Percentiles rank a stretch among this genome's conserved stretches.
Conservation (phyloP, 2,888 invertebrate genomes). For the Leuctra nigra region DNA sequence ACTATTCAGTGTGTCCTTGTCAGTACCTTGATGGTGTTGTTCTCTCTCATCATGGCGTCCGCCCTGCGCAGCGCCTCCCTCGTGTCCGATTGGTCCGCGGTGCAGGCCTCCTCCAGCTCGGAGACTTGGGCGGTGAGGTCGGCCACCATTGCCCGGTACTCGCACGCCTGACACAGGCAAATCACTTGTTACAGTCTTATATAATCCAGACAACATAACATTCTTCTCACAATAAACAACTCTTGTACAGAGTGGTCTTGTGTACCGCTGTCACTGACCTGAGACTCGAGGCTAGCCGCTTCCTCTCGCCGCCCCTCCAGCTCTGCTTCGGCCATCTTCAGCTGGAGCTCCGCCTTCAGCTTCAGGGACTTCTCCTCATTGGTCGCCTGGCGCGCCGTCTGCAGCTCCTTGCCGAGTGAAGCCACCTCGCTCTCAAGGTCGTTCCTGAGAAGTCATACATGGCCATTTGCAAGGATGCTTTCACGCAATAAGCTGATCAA, state of each 20-base stretch:
- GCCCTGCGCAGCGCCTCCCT: constrained; percentile 36
- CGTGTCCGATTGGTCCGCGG: constrained; percentile 35
- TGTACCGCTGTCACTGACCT: constrained; percentile 39
- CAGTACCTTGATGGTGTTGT: constrained; percentile 44
- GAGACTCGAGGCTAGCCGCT: constrained; percentile 30
- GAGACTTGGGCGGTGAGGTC: constrained; percentile 37
- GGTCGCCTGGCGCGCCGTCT: constrained; percentile 39
- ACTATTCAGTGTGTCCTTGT: no score
- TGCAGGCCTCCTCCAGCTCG: constrained; percentile 41
- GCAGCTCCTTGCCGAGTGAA: constrained; percentile 43
- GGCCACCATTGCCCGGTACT: constrained; percentile 38
- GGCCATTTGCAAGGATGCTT: no score
- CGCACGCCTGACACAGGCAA: no score
- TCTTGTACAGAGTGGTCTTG: no score
- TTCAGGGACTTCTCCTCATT: constrained; percentile 52
- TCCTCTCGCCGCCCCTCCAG: constrained; percentile 35
- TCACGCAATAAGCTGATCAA: no score
- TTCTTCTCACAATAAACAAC: no score
- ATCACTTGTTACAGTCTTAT: no score
- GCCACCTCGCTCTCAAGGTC: constrained; percentile 44
- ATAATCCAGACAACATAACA: no score
- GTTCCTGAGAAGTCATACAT: no score
- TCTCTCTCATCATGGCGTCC: constrained; percentile 43
- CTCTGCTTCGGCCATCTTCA: constrained; percentile 41
- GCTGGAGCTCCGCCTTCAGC: constrained; percentile 47